These are phyloP conservation scores for Gymnobelideus leadbeateri DNA, from an alignment of 2,113 vertebrate species.

Conservation along the genomic window DNA sequence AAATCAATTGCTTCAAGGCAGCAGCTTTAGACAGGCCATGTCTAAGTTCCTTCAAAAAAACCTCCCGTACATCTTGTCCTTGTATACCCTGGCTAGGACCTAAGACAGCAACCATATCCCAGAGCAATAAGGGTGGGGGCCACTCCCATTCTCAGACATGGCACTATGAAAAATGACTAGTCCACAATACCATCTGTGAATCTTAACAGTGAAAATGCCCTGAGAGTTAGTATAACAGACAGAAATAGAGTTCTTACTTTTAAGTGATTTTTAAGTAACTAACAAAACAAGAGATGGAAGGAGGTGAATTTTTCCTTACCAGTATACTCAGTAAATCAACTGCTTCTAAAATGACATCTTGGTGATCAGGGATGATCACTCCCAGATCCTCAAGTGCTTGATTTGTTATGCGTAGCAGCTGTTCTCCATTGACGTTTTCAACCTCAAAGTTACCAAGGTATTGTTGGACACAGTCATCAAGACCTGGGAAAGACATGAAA, in stretches of 20 bases:
- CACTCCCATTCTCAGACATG: not conserved
- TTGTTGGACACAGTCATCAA: conserved; percentile 93
- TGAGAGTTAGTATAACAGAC: not conserved
- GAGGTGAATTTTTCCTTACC: conserved; percentile 81
- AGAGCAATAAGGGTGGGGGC: not conserved
- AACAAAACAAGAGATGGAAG: conserved; percentile 5
- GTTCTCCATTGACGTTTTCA: conserved; percentile 93
- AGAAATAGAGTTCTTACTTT: not conserved
- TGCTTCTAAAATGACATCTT: conserved; percentile 94
- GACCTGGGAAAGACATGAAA: conserved; percentile 83
- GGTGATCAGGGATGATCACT: conserved; percentile 92
- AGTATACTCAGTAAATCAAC: conserved; percentile 92
- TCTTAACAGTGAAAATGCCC: conserved; percentile 3
- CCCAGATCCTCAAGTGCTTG: conserved; percentile 94
- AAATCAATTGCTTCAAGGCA: conserved; percentile 30
- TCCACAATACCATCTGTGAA: conserved; percentile 20
- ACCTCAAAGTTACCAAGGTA: conserved; percentile 95
- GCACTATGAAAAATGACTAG: not conserved
- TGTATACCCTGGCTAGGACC: not conserved
- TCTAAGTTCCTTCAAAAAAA: not conserved
- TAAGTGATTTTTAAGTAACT: conserved; percentile 12
- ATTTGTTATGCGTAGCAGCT: conserved; percentile 93
- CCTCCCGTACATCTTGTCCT: not conserved
- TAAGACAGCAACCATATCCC: conserved; percentile 14
- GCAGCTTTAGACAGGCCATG: conserved; percentile 17